Evolutionary conservation across 2,797 vertebrate genomes (phyloP).

Genomic region (Loriculus beryllinus): DNA sequence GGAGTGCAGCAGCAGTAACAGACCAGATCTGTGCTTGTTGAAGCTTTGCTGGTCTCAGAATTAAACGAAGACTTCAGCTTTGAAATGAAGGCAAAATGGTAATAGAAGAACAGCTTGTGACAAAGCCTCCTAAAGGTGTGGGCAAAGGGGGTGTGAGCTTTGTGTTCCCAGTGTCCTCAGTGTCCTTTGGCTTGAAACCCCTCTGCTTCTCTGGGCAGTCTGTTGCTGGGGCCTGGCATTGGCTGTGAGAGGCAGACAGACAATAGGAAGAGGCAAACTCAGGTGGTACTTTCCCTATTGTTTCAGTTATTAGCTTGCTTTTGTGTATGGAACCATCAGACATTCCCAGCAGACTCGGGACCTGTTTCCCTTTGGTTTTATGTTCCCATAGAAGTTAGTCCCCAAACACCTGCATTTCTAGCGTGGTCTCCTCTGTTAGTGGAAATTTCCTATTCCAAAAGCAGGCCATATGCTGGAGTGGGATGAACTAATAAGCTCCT

Average conservation of each 20-base stretch:
- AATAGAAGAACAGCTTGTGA: not conserved
- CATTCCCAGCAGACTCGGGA: not conserved
- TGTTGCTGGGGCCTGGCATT: not conserved
- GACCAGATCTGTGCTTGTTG: fast-evolving
- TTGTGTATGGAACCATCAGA: not conserved
- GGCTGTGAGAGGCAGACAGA: not conserved
- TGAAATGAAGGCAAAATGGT: fast-evolving
- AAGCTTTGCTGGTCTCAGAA: not conserved
- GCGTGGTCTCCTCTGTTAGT: not conserved
- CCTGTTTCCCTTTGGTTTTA: not conserved
- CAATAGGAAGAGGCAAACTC: not conserved
- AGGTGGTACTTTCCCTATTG: too few relatives aligned
- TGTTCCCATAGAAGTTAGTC: not conserved
- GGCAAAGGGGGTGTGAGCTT: not conserved
- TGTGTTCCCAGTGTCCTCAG: not conserved
- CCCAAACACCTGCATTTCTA: not conserved
- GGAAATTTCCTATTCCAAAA: not conserved
- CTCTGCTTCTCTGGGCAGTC: not conserved
- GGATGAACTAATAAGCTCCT: slow-evolving; percentile 18
- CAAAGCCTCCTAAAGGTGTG: not conserved
- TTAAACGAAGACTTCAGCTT: not conserved
- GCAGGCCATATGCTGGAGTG: not conserved
- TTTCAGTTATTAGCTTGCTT: fast-evolving
- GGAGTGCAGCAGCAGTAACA: fast-evolving
- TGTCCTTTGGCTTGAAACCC: not conserved